Base-by-base conservation (phyloP, 2,113 vertebrate species). In the Leptobrachium ailaonicum region DNA sequence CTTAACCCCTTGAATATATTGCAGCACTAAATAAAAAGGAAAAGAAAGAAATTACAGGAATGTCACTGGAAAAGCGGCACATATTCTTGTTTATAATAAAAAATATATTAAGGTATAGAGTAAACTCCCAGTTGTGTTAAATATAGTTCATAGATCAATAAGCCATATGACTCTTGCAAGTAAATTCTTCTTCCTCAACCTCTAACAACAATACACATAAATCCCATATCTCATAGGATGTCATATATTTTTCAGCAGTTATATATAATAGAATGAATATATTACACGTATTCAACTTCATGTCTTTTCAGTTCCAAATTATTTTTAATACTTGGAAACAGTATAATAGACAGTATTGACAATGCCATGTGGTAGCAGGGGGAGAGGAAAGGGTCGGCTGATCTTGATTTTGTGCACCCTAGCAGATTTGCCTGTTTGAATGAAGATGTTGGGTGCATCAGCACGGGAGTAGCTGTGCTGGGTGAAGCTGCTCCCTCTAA, bases 91-190 rank as follows among this genome's bases (percentile, higher is more conserved):
- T 80, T 73, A 80, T 73, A 80, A 80, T 42, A 73, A 67, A 53
- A 80, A 73, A 62, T 60, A n/a, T 71, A 58, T 43, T 80, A 80
- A 45, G 54, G 44, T 54, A 44, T 58, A 58, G 62, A 13, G 60
- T 66, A 68, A 54, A 72, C 67, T 80, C 78, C 78, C 78, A 73
- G 40, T 56, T 73, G 78, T 73, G 63, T 41, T 73, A 20, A 14
- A 56, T 40, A 53, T 42, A 73, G 60, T 80, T 73, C 63, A 73
- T 80, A 73, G 62, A 80, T 80, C 78, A 80, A 80, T 67, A 71
- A 54, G 40, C 47, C 44, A 2, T 9, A 58, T 58, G 32, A n/a
- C 63, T 56, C 41, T 9, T 58, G 63, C 14, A 73, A 50, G 47
- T 50, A 73, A 66, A 58, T n/a, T 53, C 6, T 47, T 66, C 62